phyloP scores from a whole-genome alignment of 2,113 vertebrate species.

The Pardalotus punctatus region DNA sequence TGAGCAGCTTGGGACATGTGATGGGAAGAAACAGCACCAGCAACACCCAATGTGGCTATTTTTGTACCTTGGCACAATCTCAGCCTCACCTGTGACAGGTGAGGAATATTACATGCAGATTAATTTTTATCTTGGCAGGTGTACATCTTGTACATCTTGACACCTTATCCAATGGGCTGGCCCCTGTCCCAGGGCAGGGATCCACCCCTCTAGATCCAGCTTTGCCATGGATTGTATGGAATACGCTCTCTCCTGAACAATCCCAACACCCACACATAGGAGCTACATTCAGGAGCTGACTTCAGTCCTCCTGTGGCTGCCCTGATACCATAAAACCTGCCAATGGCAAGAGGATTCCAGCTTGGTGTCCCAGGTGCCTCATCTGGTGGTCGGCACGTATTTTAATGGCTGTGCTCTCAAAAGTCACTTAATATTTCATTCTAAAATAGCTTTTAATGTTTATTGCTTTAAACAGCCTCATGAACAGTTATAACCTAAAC shows the following conservation, averaged over 20 bases:
- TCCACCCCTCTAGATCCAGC: neutral
- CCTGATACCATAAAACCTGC: neutral
- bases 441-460: neutral
- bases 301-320: neutral
- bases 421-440: neutral
- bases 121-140: neutral
- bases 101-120: neutral
- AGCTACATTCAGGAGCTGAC: accelerated
- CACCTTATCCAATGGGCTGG: neutral
- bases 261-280: accelerated
- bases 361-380: neutral
- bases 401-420: neutral
- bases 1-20: neutral
- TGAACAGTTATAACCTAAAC: neutral
- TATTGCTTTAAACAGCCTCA: neutral
- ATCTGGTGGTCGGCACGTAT: neutral
- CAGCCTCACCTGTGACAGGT: neutral
- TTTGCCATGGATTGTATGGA: neutral
- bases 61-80: neutral
- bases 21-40: neutral
- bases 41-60: neutral
- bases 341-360: neutral
- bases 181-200: neutral
- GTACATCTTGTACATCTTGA: neutral
- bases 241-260: neutral